These are phyloP conservation scores for Papilio xuthus DNA, from an alignment of 1,140 invertebrate species.

Conservation along the genomic window DNA sequence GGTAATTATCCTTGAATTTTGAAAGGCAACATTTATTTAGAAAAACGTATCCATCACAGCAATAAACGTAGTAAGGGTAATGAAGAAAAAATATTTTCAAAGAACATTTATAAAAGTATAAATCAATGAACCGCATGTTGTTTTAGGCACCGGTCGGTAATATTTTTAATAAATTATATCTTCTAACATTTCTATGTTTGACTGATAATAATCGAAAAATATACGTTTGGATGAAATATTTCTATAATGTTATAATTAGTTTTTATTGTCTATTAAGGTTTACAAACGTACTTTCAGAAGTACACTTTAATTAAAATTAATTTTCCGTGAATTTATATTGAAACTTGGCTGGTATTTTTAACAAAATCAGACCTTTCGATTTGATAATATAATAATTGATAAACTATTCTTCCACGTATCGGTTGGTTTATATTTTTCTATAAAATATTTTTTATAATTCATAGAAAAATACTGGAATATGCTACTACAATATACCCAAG, in stretches of 20 bases:
- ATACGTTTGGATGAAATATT: background rate
- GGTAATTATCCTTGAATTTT: background rate
- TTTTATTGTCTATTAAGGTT: too few species aligned
- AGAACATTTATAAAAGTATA: conserved; percentile 6
- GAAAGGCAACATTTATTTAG: background rate
- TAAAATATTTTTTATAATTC: too few species aligned
- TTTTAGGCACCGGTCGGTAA: background rate
- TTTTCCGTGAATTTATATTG: too few species aligned
- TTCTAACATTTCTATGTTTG: background rate
- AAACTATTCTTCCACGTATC: background rate
- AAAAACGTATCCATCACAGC: background rate
- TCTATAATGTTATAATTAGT: background rate
- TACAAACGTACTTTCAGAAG: too few species aligned
- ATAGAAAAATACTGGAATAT: background rate
- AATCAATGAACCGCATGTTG: background rate
- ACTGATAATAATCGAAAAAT: background rate
- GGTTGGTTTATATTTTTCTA: background rate
- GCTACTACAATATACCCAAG: too few species aligned
- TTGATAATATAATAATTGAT: background rate
- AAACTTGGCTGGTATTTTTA: too few species aligned
- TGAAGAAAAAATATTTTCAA: background rate
- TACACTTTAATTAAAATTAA: too few species aligned
- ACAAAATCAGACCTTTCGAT: background rate
- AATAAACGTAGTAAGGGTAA: background rate
- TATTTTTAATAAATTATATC: background rate